Conservation (phyloP, 2,797 vertebrate species). For the Paedocypris micromegethes region DNA sequence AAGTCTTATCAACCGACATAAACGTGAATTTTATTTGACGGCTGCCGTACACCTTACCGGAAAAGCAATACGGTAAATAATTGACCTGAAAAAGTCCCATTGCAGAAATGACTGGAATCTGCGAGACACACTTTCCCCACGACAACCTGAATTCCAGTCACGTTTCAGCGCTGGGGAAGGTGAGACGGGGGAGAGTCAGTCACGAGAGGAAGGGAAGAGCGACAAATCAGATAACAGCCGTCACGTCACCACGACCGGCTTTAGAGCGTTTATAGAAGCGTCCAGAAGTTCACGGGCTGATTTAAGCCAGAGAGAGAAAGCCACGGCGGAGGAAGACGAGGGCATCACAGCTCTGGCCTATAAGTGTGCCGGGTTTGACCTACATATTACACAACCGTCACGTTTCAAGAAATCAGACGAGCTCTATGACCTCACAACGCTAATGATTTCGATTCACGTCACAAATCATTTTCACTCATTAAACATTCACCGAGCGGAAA, state of each 20-base stretch:
- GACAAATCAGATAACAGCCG: conserved; percentile 2
- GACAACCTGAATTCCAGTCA: conserved; percentile 33
- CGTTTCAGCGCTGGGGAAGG: conserved; percentile 9
- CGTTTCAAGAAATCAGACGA: conserved; percentile 22
- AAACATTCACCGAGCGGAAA: conserved; percentile 34
- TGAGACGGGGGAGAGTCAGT: conserved; percentile 3
- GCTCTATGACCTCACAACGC: conserved; percentile 23
- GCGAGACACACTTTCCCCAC: conserved; percentile 33
- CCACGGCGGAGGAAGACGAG: conserved; percentile 26
- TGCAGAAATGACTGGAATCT: conserved; percentile 11
- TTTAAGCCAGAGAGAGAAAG: conserved; percentile 11
- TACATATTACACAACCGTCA: conserved; percentile 56
- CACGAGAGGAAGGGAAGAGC: conserved; percentile 5
- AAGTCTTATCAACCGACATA: too few relatives aligned
- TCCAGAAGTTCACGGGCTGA: conserved; percentile 11
- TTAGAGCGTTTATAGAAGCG: conserved; percentile 6
- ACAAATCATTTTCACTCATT: conserved; percentile 17
- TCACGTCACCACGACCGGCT: neutral
- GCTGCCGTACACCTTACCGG: neutral
- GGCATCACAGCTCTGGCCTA: conserved; percentile 33
- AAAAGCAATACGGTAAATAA: conserved; percentile 8
- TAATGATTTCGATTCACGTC: conserved; percentile 13
- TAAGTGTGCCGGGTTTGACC: conserved; percentile 48
- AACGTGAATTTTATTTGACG: conserved; percentile 2
- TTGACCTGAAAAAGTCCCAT: conserved; percentile 9